Conservation (phyloP, 2,797 vertebrate species). For the Parauchenoglanis ngamensis region DNA sequence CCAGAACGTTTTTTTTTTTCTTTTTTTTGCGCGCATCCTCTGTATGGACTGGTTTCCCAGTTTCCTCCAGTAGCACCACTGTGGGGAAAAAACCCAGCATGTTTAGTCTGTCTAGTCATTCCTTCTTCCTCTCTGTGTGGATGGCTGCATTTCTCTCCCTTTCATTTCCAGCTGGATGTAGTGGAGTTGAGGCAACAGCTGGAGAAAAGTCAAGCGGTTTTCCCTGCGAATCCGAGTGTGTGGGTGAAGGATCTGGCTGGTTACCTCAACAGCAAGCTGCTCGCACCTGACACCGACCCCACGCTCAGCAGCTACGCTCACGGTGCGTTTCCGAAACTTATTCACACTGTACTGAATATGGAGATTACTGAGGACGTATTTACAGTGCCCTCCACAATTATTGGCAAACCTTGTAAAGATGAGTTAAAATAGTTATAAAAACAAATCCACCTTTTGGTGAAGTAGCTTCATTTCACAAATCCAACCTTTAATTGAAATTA, state of each 20-base stretch:
- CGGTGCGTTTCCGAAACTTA: conserved; percentile 68
- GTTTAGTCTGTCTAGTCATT: neutral
- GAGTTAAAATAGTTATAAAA: no score
- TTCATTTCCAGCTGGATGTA: conserved; percentile 78
- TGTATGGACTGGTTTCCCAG: neutral
- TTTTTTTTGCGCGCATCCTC: neutral
- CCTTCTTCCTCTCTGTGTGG: neutral
- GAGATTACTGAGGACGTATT: neutral
- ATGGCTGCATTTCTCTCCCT: neutral
- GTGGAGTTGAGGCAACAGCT: conserved; percentile 86
- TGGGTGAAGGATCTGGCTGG: conserved; percentile 97
- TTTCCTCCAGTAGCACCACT: neutral
- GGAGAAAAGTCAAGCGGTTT: conserved; percentile 84
- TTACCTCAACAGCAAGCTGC: conserved; percentile 92
- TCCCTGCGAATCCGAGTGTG: conserved; percentile 89
- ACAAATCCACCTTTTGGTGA: no score
- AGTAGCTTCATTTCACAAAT: no score
- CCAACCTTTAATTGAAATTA: no score
- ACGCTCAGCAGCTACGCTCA: conserved; percentile 87
- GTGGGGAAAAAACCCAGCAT: neutral
- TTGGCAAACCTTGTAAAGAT: no score
- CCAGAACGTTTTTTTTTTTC: neutral
- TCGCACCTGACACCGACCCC: conserved; percentile 80
- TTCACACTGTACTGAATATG: neutral
- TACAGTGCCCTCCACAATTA: no score